A percentile compares a stretch with the other conserved stretches of the same genome.
phyloP scores from a whole-genome alignment of 2,113 vertebrate genomes.

The Salvator merianae region DNA sequence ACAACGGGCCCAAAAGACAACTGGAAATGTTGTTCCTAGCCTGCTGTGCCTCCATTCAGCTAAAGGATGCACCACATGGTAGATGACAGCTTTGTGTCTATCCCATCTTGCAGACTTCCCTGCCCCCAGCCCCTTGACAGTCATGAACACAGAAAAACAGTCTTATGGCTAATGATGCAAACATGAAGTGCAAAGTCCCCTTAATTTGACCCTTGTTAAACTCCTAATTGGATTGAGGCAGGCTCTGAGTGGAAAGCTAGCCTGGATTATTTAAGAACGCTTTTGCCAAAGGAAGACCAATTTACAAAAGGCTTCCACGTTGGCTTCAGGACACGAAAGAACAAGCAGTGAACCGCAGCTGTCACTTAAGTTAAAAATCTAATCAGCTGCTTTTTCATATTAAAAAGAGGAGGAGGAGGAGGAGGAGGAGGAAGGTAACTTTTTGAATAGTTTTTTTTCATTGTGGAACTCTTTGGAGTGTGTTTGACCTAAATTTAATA shows the following conservation, averaged over 20 bases:
- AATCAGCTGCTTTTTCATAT: conserved; percentile 72
- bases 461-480: conserved; percentile 78
- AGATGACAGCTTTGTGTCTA: conserved; percentile 76
- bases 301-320: conserved; percentile 77
- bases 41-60: conserved; percentile 76
- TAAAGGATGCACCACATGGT: conserved; percentile 67
- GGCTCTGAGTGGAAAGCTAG: conserved; percentile 78
- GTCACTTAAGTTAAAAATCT: conserved; percentile 82
- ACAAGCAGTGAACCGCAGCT: conserved; percentile 78
- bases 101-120: conserved; percentile 63
- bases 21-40: conserved; percentile 79
- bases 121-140: conserved; percentile 67
- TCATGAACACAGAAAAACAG: conserved; percentile 67
- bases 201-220: conserved; percentile 93
- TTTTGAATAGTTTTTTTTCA: conserved; percentile 79
- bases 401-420: not conserved
- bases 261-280: conserved; percentile 81
- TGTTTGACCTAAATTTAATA: conserved; percentile 87
- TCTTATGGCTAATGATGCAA: conserved; percentile 80
- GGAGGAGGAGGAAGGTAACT: conserved; percentile 73
- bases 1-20: conserved; percentile 75
- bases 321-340: conserved; percentile 76
- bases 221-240: conserved; percentile 92
- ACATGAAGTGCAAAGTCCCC: conserved; percentile 88
- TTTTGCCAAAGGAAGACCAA: conserved; percentile 77